Evolutionary conservation across 1,140 invertebrate genomes (phyloP).

Genomic region (Aphis gossypii): DNA sequence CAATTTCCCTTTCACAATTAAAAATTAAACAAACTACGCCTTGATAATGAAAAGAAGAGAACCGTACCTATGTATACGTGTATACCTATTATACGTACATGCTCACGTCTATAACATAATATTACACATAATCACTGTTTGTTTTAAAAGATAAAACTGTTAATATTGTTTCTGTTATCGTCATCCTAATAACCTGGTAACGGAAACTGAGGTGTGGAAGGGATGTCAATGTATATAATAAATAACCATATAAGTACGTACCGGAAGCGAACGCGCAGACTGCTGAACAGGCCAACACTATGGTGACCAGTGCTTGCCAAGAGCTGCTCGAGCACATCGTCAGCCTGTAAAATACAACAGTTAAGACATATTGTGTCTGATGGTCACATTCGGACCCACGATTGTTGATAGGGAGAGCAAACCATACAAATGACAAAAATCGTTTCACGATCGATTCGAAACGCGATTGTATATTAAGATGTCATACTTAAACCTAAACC

Average conservation of each 20-base stretch:
- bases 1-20: slow-evolving; percentile 14
- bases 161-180: slow-evolving; percentile 10
- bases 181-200: neutral
- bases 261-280: slow-evolving; percentile 56
- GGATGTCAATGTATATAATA: neutral
- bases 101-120: neutral
- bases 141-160: slow-evolving; percentile 27
- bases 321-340: slow-evolving; percentile 47
- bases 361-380: slow-evolving; percentile 39
- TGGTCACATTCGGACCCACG: slow-evolving; percentile 11
- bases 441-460: neutral
- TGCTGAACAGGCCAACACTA: slow-evolving; percentile 53
- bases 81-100: neutral
- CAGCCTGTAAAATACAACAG: slow-evolving; percentile 53
- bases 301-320: slow-evolving; percentile 46
- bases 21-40: slow-evolving; percentile 13
- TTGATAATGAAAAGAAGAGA: neutral
- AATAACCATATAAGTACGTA: slow-evolving; percentile 1
- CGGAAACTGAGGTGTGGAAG: neutral
- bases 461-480: neutral
- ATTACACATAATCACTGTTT: slow-evolving; percentile 52
- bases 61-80: neutral
- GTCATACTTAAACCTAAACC: neutral
- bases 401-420: neutral
- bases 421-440: slow-evolving; percentile 37